Evolutionary conservation across 2,888 invertebrate species (phyloP), one percentile per base, ranked within the genome.

Genomic region (Rapana venosa): DNA sequence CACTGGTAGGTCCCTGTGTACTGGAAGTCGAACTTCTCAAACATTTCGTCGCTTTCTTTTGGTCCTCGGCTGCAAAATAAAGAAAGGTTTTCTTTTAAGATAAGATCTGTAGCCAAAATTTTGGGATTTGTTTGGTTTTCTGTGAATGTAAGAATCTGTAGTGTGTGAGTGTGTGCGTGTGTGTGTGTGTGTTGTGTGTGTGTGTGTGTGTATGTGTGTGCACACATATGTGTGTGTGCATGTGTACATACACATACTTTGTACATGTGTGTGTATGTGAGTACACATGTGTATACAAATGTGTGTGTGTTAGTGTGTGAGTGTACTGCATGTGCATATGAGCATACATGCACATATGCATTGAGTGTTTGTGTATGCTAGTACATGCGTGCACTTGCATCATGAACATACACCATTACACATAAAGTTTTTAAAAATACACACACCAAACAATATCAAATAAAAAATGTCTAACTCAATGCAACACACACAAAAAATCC

Each of bases 1-100:
- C 99, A 99, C 96, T 98, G 98, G 96, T 99, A 99, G 0, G 99
- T 99, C 87, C 99, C 99, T 90, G 98, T 98, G 96, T 98, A 99
- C 92, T 97, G 97, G 95, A 98, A 99, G 95, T 98, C 98, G 96
- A 98, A 97, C 92, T 97, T 97, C 77, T 97, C 97, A 92, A 98
- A 97, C 96, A 98, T 97, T 90, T 97, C 97, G 96, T 99, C 98
- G 47, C 98, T 98, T 96, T 98, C 98, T 93, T 97, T 97, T 13
- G 99, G 99, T 0, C 99, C 99, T 89, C 99, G 97, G 58, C 97
- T 97, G 94, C 88, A 96, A 96, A 91, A 92, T 92, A 88, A 90
- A 30, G 26, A 30, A 2, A 30, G n/a, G n/a, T 5, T 17, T 22
- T 70, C 22, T 26, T 17, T 22, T 17, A 17, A 22, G 70, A 70